Conservation (phyloP, 2,888 invertebrate species). For the Tenthredo notha region DNA sequence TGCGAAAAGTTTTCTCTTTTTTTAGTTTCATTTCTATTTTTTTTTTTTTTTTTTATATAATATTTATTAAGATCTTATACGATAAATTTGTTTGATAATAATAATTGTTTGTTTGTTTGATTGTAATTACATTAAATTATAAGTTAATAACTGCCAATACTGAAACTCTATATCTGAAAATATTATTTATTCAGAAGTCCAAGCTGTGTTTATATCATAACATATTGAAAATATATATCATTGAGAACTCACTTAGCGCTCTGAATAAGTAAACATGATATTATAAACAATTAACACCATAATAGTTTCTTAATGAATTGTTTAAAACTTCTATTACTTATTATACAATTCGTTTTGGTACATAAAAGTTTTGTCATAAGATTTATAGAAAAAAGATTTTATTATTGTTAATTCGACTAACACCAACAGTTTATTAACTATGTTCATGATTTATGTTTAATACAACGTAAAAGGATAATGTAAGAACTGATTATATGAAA, state of each 20-base stretch:
- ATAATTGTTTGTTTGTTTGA: neutral
- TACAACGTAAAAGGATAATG: constrained; percentile 15
- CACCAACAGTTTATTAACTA: constrained; percentile 31
- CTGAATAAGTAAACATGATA: neutral
- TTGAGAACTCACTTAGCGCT: neutral
- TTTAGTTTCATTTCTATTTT: neutral
- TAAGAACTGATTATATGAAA: neutral
- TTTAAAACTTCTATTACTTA: too few relatives aligned
- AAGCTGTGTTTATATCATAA: neutral
- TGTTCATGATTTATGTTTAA: neutral
- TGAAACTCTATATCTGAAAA: neutral
- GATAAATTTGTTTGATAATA: neutral
- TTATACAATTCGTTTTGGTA: neutral
- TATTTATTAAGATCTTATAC: neutral
- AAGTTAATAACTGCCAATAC: neutral
- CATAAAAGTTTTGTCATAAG: neutral
- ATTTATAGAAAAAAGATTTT: constrained; percentile 32
- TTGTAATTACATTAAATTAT: constrained; percentile 13
- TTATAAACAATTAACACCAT: neutral
- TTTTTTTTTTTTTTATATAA: neutral
- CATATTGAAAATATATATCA: neutral
- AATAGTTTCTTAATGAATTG: neutral
- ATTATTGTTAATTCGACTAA: constrained; percentile 28
- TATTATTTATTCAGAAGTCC: neutral
- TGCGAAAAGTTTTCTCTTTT: neutral